These are phyloP conservation scores for Andrena marginata DNA, from an alignment of 2,888 invertebrate genomes.

Conservation along the genomic window DNA sequence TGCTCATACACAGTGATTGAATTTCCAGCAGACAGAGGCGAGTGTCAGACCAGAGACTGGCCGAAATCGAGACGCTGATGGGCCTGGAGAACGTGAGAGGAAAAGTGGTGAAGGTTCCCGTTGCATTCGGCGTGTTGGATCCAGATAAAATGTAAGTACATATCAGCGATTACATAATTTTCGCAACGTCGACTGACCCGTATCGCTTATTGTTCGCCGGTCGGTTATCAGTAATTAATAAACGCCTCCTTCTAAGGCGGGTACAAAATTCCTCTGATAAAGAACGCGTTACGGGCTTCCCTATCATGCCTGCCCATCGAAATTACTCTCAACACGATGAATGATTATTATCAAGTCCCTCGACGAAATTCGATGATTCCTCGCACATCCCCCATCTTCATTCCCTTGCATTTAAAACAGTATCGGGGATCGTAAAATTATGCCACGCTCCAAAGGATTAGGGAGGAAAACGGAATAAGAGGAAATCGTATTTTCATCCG, in stretches of 20 bases:
- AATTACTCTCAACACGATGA: neutral
- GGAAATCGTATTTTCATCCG: neutral
- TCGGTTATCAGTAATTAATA: conserved; percentile 15
- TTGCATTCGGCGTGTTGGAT: conserved; percentile 86
- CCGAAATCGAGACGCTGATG: conserved; percentile 87
- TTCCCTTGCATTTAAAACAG: neutral
- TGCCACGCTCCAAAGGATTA: neutral
- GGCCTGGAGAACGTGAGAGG: conserved; percentile 86
- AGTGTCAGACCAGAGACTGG: conserved; percentile 87
- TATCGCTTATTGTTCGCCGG: neutral
- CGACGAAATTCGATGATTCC: neutral
- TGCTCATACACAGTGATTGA: neutral
- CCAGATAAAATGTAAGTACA: conserved; percentile 86
- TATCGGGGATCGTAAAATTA: neutral
- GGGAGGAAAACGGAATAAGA: neutral
- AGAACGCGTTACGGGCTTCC: neutral
- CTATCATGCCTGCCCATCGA: neutral
- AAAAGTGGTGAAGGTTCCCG: conserved; percentile 85
- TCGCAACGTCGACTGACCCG: neutral
- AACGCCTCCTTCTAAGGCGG: neutral
- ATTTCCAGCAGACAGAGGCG: conserved; percentile 85
- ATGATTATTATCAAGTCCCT: neutral
- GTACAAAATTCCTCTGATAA: conserved; percentile 18
- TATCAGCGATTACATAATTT: conserved; percentile 58
- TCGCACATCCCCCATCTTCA: neutral